Evolutionary conservation across 2,888 invertebrate species (phyloP), one percentile per base, ranked within the genome.

Genomic region (Dione vanillae): DNA sequence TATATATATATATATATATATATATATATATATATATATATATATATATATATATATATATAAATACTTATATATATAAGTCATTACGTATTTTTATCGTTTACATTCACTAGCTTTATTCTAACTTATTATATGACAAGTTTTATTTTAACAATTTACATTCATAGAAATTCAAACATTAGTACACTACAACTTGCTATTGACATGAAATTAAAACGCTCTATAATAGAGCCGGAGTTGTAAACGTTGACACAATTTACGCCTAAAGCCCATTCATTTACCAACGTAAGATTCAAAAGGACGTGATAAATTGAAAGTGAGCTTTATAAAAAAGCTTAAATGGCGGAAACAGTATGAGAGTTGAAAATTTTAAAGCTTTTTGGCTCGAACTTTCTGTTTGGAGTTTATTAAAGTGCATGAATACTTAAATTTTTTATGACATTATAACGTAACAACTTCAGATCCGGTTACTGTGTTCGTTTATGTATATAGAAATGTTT

Each of bases 201-300:
- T 54, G 54, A 54, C 37, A 16, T 54, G 14, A 54, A 54, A 54
- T 54, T 35, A 54, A 49, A 19, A 16, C 2, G 47, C 8, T 14
- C 14, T 35, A 7, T n/a, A 8, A 27, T 14, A 27, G 27, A 27
- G 52, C 2, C 49, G 49, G 49, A 49, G 49, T 49, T 49, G 49
- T 49, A 49, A 49, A 49, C 19, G 49, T 49, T 49, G 49, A 54
- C 54, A 54, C 54, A 54, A 54, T 54, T 54, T 37, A 37, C 35
- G n/a, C 35, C 10, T 9, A 35, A n/a, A 12, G n/a, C n/a, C 35
- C 54, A 54, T 54, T 5, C 35, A 54, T 54, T 54, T 54, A 10
- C 54, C 35, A 9, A 8, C n/a, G 37, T n/a, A 54, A 37, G 54
- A 54, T 37, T 54, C 54, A 54, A 35, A 54, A 54, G n/a, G n/a